Conservation (phyloP, 2,797 vertebrate genomes). For the Phaenicophaeus curvirostris region DNA sequence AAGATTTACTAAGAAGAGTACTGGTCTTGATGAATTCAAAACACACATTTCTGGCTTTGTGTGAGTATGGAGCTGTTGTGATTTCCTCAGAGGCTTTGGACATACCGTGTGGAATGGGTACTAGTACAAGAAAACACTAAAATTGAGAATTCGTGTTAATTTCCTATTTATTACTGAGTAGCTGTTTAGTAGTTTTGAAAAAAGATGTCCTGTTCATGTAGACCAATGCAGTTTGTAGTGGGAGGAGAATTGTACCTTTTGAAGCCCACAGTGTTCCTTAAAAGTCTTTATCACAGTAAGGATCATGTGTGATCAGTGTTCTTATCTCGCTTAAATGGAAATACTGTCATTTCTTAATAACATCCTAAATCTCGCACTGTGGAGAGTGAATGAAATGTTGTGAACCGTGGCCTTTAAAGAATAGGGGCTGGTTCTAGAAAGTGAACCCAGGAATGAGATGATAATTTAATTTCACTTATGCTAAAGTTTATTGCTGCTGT, state of each 20-base stretch:
- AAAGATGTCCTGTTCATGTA: background rate
- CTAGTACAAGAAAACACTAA: accelerated
- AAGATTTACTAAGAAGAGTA: constrained; percentile 95
- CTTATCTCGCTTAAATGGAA: background rate
- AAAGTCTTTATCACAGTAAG: background rate
- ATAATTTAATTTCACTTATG: accelerated
- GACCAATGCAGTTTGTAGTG: background rate
- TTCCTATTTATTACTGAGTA: background rate
- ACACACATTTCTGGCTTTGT: constrained; percentile 96
- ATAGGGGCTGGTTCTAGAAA: background rate
- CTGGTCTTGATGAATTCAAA: constrained; percentile 99
- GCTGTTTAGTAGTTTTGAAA: background rate
- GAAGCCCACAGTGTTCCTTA: background rate
- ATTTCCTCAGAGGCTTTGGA: background rate
- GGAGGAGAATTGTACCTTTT: background rate
- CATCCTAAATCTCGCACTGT: accelerated
- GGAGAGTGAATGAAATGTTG: background rate
- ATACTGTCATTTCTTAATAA: background rate
- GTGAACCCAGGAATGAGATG: background rate
- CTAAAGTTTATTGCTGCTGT: background rate
- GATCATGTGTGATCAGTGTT: background rate
- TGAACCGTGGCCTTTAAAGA: background rate
- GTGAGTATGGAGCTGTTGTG: constrained; percentile 82
- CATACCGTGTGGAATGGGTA: too few relatives aligned
- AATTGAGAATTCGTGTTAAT: background rate